Evolutionary conservation across 2,888 invertebrate genomes (phyloP).

Genomic region (Arge pagana): DNA sequence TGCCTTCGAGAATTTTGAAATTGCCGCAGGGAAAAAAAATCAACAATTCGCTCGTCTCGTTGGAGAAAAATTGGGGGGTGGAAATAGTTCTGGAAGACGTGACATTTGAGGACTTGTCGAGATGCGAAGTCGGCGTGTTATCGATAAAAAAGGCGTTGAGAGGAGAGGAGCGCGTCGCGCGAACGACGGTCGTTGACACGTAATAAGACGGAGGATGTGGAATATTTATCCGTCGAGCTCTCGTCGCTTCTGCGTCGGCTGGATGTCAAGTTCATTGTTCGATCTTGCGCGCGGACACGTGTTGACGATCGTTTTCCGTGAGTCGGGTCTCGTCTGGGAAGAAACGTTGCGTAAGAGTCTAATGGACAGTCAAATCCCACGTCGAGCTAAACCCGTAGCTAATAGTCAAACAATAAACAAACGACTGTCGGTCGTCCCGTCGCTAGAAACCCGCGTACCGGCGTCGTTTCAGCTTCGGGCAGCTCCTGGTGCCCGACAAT

Average conservation of each 20-base stretch:
- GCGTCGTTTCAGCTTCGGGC: too few relatives aligned
- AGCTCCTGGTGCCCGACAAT: too few relatives aligned
- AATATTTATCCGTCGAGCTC: too few relatives aligned
- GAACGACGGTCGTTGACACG: not conserved
- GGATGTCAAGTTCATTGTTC: slow-evolving; percentile 49
- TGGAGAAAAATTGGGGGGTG: too few relatives aligned
- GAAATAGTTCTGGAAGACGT: not conserved
- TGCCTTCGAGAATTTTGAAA: too few relatives aligned
- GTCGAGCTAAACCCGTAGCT: not conserved
- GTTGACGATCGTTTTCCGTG: slow-evolving; percentile 2
- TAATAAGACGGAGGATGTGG: too few relatives aligned
- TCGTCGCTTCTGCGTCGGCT: slow-evolving; percentile 26
- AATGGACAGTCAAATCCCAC: slow-evolving; percentile 18
- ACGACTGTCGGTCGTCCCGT: slow-evolving; percentile 6
- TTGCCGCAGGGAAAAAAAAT: too few relatives aligned
- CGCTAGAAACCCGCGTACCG: not conserved
- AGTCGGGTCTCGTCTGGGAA: slow-evolving; percentile 1
- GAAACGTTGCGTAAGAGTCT: slow-evolving; percentile 18
- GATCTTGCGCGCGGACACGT: slow-evolving; percentile 36
- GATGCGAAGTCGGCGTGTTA: too few relatives aligned
- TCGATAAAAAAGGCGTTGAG: not conserved
- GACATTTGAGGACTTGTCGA: not conserved
- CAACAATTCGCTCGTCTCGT: too few relatives aligned
- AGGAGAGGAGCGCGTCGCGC: slow-evolving; percentile 23
- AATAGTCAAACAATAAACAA: slow-evolving; percentile 17